Evolutionary conservation across 1,140 invertebrate genomes (phyloP).

Genomic region (Anoplophora glabripennis): DNA sequence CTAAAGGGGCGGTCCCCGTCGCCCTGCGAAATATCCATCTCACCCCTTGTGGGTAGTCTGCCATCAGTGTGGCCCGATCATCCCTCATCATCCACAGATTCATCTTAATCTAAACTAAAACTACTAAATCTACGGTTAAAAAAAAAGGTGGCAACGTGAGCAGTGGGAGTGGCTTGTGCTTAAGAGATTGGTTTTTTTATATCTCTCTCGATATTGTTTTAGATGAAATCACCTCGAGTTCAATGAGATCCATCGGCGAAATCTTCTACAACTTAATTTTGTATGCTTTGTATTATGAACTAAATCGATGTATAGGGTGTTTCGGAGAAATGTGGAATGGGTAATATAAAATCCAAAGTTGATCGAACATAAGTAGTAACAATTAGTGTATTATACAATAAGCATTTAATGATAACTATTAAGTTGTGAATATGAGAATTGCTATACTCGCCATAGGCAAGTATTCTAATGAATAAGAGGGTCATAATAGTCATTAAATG

Average conservation of each 20-base stretch:
- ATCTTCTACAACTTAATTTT: not conserved
- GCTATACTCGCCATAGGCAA: too few species aligned
- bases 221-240: constrained; percentile 27
- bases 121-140: constrained; percentile 22
- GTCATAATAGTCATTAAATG: too few species aligned
- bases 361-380: too few species aligned
- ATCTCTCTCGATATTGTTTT: constrained; percentile 8
- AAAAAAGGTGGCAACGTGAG: constrained; percentile 5
- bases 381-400: too few species aligned
- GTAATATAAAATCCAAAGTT: too few species aligned
- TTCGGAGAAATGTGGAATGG: too few species aligned
- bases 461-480: too few species aligned
- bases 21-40: constrained; percentile 28
- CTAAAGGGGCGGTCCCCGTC: constrained; percentile 41
- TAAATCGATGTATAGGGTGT: too few species aligned
- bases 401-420: too few species aligned
- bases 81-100: constrained; percentile 2
- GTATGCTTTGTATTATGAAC: too few species aligned
- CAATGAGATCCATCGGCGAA: constrained; percentile 18
- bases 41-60: constrained; percentile 29
- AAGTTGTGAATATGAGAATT: too few species aligned
- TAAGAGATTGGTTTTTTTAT: too few species aligned
- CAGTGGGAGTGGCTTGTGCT: not conserved
- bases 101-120: constrained; percentile 3
- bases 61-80: constrained; percentile 33